Percentiles rank a stretch among this genome's conserved stretches.
Conservation (phyloP, 2,113 vertebrate genomes). For the Australoheros scitulus region DNA sequence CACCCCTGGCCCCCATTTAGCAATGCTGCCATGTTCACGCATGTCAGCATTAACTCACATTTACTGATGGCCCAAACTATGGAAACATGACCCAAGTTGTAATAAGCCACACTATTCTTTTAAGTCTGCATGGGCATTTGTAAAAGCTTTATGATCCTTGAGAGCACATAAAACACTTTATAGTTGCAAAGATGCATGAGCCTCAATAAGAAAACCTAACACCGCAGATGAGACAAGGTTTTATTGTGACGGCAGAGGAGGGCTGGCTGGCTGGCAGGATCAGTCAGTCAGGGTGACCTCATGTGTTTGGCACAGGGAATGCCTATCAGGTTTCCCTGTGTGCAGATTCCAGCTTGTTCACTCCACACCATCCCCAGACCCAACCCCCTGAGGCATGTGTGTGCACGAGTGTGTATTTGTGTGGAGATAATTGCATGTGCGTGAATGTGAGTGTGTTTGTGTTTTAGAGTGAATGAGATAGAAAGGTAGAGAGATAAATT, state of each 20-base stretch:
- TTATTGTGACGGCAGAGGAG: slow-evolving; percentile 35
- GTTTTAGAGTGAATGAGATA: slow-evolving; percentile 43
- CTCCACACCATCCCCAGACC: slow-evolving; percentile 64
- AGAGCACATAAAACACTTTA: slow-evolving; percentile 30
- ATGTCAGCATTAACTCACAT: background rate
- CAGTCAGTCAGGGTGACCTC: slow-evolving; percentile 80
- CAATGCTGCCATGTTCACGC: background rate
- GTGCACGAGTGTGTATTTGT: slow-evolving; percentile 41
- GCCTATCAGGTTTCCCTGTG: slow-evolving; percentile 78
- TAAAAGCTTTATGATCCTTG: slow-evolving; percentile 38
- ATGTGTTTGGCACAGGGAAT: slow-evolving; percentile 76
- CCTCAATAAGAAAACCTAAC: slow-evolving; percentile 20
- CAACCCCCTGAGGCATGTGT: slow-evolving; percentile 42
- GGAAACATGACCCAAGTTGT: slow-evolving; percentile 13
- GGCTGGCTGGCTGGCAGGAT: slow-evolving; percentile 58
- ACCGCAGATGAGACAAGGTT: slow-evolving; percentile 34
- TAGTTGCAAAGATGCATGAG: slow-evolving; percentile 17
- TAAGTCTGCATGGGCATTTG: slow-evolving; percentile 21
- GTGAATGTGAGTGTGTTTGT: slow-evolving; percentile 10
- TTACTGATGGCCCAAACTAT: background rate
- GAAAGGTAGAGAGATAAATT: slow-evolving; percentile 69
- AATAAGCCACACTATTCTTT: slow-evolving; percentile 22
- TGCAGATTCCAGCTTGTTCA: slow-evolving; percentile 73
- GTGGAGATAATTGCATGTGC: slow-evolving; percentile 26
- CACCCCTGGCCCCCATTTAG: background rate